Base-by-base conservation (phyloP, 1,140 invertebrate species). In the Trachymyrmex cornetzi region DNA sequence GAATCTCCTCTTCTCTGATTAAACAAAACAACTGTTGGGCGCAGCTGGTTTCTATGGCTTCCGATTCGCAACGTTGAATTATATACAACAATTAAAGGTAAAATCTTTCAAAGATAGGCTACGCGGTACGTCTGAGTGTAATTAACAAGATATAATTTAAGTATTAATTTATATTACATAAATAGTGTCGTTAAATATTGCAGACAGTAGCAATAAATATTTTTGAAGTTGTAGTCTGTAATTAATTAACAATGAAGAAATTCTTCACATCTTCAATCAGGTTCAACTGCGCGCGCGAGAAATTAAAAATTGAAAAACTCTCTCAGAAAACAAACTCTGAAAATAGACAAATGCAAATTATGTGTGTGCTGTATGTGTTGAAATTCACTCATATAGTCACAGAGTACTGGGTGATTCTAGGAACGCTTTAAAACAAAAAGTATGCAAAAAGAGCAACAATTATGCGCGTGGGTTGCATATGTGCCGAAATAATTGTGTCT, bases 1-100 rank as follows among this genome's bases (percentile, higher is more conserved):
- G 85, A 84, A 53, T 74, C 44, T 67, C 87, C 79, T 82, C 85
- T 90, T 91, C 88, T 90, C 87, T 92, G 91, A 92, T 92, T 91
- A 92, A 92, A 92, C 89, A 88, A 91, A 90, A 90, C 88, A 90
- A 85, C 69, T 69, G 67, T 14, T 75, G 90, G 67, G 63, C 80
- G 48, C 80, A 79, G 87, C 88, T 89, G 79, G 48, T 61, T 75
- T 12, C 59, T 74, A 50, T 27, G 63, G 59, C 48, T 85, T 72
- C 53, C 80, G 22, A 80, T 88, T 72, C 64, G 75, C 80, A 53
- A 55, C 7, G 34, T 22, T 14, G 14, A 75, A 74, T 82, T 82
- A 80, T 50, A 69, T 50, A 69, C 38, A 16, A 44, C 22, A 75
- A 74, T 82, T 82, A 59, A 77, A 57, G 30, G 16, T 48, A 67